Evolutionary conservation across 2,888 invertebrate species (phyloP).

Genomic region (Nezara viridula): DNA sequence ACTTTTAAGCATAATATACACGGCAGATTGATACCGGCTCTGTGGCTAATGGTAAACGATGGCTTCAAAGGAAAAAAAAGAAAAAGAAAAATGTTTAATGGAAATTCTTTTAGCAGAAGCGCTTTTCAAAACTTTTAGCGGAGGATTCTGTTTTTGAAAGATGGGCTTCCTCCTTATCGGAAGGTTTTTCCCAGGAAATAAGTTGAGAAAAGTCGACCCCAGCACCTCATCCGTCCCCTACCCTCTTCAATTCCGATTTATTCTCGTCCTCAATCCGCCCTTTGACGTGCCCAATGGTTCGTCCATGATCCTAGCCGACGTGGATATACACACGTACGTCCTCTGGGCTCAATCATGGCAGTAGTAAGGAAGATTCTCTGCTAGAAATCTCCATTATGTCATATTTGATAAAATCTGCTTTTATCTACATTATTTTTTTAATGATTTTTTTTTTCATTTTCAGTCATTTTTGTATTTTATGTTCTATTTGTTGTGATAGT

Average conservation of each 20-base stretch:
- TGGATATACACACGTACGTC: neutral
- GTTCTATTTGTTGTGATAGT: too few relatives aligned
- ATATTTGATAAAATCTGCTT: neutral
- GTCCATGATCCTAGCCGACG: conserved; percentile 21
- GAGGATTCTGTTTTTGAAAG: conserved; percentile 55
- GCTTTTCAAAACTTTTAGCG: conserved; percentile 17
- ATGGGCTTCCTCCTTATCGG: conserved; percentile 28
- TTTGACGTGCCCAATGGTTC: conserved; percentile 41
- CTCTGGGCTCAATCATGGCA: neutral
- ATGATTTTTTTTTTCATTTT: too few relatives aligned
- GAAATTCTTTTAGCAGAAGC: conserved; percentile 46
- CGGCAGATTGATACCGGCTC: conserved; percentile 28
- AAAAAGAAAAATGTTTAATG: conserved; percentile 14
- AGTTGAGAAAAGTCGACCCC: neutral
- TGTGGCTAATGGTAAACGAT: conserved; percentile 24
- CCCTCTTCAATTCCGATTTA: conserved; percentile 1
- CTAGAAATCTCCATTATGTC: neutral
- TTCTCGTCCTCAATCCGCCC: neutral
- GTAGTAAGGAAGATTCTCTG: neutral
- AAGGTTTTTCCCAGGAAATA: neutral
- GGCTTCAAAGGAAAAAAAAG: neutral
- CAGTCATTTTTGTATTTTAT: too few relatives aligned
- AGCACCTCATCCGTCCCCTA: neutral
- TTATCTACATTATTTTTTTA: too few relatives aligned
- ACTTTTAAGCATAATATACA: conserved; percentile 27